phyloP scores from a whole-genome alignment of 2,888 invertebrate genomes.

The Machimus atricapillus region DNA sequence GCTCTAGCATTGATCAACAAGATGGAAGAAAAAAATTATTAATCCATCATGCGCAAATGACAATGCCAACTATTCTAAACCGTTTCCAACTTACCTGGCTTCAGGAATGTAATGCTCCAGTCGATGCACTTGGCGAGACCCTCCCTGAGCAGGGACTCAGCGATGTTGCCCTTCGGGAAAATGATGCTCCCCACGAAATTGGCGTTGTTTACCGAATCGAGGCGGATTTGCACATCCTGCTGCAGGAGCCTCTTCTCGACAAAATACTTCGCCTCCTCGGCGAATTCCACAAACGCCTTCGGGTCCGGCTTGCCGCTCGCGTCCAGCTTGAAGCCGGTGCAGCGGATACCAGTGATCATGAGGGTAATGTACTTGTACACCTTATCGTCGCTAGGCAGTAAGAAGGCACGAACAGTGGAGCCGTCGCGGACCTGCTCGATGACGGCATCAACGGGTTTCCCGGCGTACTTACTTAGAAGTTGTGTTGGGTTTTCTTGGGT shows the following conservation, averaged over 20 bases:
- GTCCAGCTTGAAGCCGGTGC: constrained; percentile 82
- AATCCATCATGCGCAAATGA: constrained; percentile 35
- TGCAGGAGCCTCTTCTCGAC: constrained; percentile 92
- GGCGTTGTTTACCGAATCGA: constrained; percentile 92
- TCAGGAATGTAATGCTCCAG: constrained; percentile 87
- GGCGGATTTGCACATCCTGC: constrained; percentile 84
- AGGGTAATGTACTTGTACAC: constrained; percentile 86
- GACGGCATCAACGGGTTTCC: constrained; percentile 88
- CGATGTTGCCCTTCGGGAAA: constrained; percentile 93
- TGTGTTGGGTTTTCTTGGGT: constrained; percentile 82
- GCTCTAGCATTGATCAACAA: constrained; percentile 47
- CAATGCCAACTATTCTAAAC: constrained; percentile 31
- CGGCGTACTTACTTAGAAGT: constrained; percentile 84
- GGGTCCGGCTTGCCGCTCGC: constrained; percentile 75
- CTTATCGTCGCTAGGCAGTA: constrained; percentile 74
- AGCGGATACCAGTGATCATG: constrained; percentile 94
- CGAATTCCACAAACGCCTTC: constrained; percentile 71
- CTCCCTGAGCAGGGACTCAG: constrained; percentile 86
- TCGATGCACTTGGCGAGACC: constrained; percentile 95
- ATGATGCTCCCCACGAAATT: constrained; percentile 93
- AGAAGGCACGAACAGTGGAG: constrained; percentile 89
- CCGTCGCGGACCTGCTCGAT: constrained; percentile 98
- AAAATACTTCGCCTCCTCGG: constrained; percentile 93
- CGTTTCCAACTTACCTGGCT: constrained; percentile 64
- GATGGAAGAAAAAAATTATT: constrained; percentile 7